Conservation (phyloP, 2,113 vertebrate genomes). For the Zosterops lateralis region DNA sequence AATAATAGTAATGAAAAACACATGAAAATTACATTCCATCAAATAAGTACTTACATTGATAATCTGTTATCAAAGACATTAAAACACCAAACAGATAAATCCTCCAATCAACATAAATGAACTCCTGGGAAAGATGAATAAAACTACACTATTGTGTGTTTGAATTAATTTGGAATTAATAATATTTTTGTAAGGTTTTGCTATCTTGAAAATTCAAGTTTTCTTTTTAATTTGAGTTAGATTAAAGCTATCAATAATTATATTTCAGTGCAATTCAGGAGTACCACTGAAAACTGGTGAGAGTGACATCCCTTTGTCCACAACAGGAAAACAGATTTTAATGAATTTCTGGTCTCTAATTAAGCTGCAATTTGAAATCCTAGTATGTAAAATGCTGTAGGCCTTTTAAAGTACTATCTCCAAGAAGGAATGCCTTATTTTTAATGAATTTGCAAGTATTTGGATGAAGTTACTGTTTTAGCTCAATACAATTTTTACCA, state of each 20-base stretch:
- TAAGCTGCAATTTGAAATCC: not conserved
- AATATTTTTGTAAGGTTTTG: not conserved
- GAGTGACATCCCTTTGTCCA: not conserved
- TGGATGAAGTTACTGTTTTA: not conserved
- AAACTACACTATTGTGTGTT: not conserved
- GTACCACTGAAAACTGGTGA: not conserved
- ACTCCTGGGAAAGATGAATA: not conserved
- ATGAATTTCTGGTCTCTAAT: not conserved
- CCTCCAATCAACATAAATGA: not conserved
- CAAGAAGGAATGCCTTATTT: not conserved
- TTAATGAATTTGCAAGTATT: not conserved
- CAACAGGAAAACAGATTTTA: not conserved
- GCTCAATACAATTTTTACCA: not conserved
- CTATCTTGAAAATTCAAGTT: not conserved
- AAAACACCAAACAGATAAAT: constrained; percentile 30
- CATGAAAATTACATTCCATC: not conserved
- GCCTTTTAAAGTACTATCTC: not conserved
- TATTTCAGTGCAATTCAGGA: not conserved
- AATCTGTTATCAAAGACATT: constrained; percentile 7
- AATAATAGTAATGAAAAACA: not conserved
- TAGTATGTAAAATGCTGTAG: not conserved
- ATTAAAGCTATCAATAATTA: not conserved
- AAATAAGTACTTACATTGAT: not conserved
- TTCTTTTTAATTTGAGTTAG: not conserved
- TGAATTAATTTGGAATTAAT: not conserved